These are phyloP conservation scores for Tragelaphus scriptus DNA, from an alignment of 2,113 vertebrate species.

Conservation along the genomic window DNA sequence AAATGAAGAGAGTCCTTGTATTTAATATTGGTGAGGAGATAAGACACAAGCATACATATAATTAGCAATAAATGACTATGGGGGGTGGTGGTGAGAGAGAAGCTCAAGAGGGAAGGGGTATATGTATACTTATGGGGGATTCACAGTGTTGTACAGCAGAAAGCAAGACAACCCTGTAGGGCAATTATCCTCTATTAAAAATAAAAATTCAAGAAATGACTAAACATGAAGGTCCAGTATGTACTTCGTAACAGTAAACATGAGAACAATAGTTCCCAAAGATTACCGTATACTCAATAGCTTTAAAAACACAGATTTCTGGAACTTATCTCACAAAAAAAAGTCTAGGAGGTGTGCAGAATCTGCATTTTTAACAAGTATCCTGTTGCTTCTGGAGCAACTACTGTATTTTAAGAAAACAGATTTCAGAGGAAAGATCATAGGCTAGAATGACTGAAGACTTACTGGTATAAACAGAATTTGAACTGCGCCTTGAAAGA, in stretches of 20 bases:
- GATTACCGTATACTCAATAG: neutral
- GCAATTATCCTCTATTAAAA: neutral
- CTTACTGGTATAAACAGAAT: neutral
- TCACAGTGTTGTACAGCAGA: neutral
- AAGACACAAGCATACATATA: neutral
- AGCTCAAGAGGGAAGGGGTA: neutral
- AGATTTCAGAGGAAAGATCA: neutral
- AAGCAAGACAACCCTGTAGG: neutral
- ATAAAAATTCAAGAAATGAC: neutral
- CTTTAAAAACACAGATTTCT: neutral
- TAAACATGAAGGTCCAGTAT: neutral
- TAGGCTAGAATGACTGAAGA: neutral
- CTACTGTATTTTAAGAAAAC: neutral
- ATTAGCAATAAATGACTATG: neutral
- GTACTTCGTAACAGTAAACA: neutral
- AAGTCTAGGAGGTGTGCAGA: neutral
- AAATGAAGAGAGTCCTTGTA: neutral
- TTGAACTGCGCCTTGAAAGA: neutral
- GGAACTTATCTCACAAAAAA: neutral
- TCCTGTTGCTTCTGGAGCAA: neutral
- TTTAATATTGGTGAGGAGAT: neutral
- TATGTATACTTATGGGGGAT: neutral
- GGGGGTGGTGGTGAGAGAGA: neutral
- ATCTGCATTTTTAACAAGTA: neutral
- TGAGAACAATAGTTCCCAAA: neutral